Evolutionary conservation across 2,888 invertebrate species (phyloP).

Genomic region (Petrophora chlorosata): DNA sequence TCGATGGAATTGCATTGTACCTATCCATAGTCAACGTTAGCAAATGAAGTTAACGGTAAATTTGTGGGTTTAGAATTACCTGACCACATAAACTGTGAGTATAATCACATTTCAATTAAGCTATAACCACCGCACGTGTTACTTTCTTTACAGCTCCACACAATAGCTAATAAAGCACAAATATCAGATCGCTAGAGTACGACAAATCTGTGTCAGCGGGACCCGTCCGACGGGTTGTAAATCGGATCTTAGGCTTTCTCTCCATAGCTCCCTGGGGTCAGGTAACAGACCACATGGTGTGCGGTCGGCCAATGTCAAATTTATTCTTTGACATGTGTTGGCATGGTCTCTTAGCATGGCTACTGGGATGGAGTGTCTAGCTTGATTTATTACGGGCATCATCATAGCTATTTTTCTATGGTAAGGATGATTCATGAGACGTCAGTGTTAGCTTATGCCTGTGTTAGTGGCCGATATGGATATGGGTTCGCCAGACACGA

Average conservation of each 20-base stretch:
- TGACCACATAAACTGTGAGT: neutral
- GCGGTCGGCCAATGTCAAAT: conserved; percentile 21
- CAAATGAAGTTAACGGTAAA: no score
- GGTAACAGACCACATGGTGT: conserved; percentile 39
- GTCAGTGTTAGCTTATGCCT: no score
- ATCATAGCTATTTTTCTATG: no score
- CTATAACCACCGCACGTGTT: neutral
- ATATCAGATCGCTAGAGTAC: conserved; percentile 34
- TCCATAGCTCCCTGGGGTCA: conserved; percentile 51
- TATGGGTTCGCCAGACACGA: no score
- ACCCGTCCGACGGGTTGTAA: conserved; percentile 68
- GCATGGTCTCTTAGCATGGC: conserved; percentile 1
- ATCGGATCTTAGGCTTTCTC: conserved; percentile 42
- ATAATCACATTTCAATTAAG: neutral
- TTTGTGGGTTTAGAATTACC: no score
- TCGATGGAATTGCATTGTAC: no score
- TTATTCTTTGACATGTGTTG: conserved; percentile 23
- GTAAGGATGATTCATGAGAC: no score
- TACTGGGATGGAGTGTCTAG: neutral
- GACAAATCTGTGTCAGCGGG: conserved; percentile 60
- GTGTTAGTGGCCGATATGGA: no score
- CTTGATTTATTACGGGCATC: no score
- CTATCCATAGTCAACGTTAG: no score
- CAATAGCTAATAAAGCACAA: conserved; percentile 33
- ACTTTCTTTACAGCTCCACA: conserved; percentile 7